A percentile compares a stretch with the other conserved stretches of the same genome.
Evolutionary conservation across 2,113 vertebrate genomes (phyloP).

Genomic region (Ceratotherium simum): DNA sequence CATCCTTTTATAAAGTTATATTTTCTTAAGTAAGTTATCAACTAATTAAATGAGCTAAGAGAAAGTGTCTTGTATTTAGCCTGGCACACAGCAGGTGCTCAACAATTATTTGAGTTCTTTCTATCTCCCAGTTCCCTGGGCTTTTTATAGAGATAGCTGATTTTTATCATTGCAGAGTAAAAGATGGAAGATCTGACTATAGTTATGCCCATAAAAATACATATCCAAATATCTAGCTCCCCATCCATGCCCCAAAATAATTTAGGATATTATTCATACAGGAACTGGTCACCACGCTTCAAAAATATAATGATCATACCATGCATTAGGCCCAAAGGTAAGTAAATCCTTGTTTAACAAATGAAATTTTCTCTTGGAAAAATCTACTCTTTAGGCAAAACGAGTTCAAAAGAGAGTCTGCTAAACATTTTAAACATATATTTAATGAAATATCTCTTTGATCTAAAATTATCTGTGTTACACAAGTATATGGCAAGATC

Average conservation of each 20-base stretch:
- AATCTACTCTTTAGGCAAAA: slow-evolving; percentile 6
- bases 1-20: neutral
- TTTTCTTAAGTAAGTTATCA: slow-evolving; percentile 31
- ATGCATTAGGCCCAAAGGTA: neutral
- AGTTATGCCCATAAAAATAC: neutral
- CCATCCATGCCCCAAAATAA: neutral
- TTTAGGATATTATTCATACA: neutral
- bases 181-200: neutral
- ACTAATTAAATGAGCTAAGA: neutral
- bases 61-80: neutral
- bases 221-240: neutral
- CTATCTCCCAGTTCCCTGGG: neutral
- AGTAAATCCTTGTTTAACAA: neutral
- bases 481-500: neutral
- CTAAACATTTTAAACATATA: neutral
- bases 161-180: neutral
- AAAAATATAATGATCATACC: neutral
- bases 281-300: neutral
- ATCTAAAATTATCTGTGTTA: neutral
- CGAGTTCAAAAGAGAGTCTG: neutral
- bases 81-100: neutral
- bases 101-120: neutral
- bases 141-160: neutral
- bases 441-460: neutral
- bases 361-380: neutral